Evolutionary conservation across 2,113 vertebrate species (phyloP).

Genomic region (Protobothrops flavoviridis): DNA sequence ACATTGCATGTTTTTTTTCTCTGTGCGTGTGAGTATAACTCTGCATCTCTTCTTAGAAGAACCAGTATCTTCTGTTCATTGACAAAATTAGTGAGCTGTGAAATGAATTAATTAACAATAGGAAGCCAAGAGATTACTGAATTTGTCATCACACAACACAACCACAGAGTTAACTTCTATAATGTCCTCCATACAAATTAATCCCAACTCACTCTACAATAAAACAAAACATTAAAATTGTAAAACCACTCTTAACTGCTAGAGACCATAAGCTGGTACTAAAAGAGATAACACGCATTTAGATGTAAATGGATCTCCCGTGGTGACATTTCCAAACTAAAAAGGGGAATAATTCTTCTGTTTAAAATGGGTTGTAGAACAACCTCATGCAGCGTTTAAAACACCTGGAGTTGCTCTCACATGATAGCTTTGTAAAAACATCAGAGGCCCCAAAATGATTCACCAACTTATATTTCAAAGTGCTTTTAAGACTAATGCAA

Average conservation of each 20-base stretch:
- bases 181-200: constrained; percentile 61
- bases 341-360: constrained; percentile 52
- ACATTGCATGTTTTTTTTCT: constrained; percentile 28
- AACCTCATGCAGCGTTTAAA: constrained; percentile 20
- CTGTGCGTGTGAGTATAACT: constrained; percentile 49
- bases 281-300: constrained; percentile 45
- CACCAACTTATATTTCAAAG: constrained; percentile 51
- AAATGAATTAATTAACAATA: constrained; percentile 77
- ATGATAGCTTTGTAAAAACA: constrained; percentile 46
- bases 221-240: constrained; percentile 66
- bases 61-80: constrained; percentile 67
- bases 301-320: constrained; percentile 50
- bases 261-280: constrained; percentile 52
- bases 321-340: constrained; percentile 50
- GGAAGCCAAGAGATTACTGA: constrained; percentile 69
- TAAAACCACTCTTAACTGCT: constrained; percentile 51
- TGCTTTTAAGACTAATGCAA: constrained; percentile 50
- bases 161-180: constrained; percentile 60
- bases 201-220: constrained; percentile 62
- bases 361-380: constrained; percentile 46
- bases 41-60: constrained; percentile 60
- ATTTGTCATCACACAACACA: constrained; percentile 63
- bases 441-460: constrained; percentile 55
- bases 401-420: constrained; percentile 24
- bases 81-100: constrained; percentile 75